Evolutionary conservation across 2,797 vertebrate species (phyloP).

Genomic region (Numenius phaeopus): DNA sequence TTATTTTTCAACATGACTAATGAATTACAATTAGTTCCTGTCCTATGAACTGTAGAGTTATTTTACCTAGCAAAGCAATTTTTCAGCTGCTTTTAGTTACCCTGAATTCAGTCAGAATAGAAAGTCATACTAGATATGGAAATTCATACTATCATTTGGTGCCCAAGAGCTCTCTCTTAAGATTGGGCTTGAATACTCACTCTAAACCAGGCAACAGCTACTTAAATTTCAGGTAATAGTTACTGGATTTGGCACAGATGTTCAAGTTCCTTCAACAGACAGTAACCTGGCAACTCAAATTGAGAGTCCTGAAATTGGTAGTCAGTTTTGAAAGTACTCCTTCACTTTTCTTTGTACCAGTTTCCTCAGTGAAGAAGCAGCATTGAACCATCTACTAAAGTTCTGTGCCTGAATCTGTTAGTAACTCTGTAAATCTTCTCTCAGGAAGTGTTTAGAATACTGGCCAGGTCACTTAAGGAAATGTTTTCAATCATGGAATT

Average conservation of each 20-base stretch:
- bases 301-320: not conserved
- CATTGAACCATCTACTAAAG: not conserved
- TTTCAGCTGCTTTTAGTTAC: not conserved
- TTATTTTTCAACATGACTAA: not conserved
- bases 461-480: not conserved
- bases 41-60: not conserved
- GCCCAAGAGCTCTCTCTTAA: not conserved
- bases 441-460: conserved; percentile 14
- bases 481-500: not conserved
- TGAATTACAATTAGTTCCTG: not conserved
- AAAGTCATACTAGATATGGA: not conserved
- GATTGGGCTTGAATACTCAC: not conserved
- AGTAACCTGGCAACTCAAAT: not conserved
- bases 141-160: not conserved
- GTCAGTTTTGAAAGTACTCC: not conserved
- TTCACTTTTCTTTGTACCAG: not conserved
- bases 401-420: not conserved
- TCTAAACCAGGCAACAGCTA: not conserved
- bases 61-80: not conserved
- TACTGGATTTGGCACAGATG: not conserved
- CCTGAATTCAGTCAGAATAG: not conserved
- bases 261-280: not conserved
- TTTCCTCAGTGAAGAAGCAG: not conserved
- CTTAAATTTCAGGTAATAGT: not conserved
- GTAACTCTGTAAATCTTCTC: not conserved